Percentiles rank a stretch among this genome's conserved stretches.
Evolutionary conservation across 2,888 invertebrate genomes (phyloP).

Genomic region (Neoscelio sp.): DNA sequence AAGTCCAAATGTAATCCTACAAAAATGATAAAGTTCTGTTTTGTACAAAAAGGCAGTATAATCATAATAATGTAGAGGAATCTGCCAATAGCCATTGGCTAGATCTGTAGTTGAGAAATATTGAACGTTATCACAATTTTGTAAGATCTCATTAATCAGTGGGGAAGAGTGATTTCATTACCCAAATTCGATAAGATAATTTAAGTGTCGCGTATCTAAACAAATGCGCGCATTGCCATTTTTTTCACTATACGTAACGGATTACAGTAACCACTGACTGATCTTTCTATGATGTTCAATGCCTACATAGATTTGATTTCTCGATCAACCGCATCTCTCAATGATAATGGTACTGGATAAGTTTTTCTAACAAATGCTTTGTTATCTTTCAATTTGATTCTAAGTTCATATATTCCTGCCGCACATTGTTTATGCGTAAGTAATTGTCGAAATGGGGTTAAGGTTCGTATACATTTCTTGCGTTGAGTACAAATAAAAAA

Average conservation of each 20-base stretch:
- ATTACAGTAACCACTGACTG: background rate
- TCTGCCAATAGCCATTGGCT: conserved; percentile 70
- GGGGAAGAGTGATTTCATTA: conserved; percentile 70
- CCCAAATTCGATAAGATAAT: conserved; percentile 73
- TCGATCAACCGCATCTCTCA: background rate
- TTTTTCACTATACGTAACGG: background rate
- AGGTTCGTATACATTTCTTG: too few species aligned
- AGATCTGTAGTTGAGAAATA: conserved; percentile 67
- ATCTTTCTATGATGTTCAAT: conserved; percentile 9
- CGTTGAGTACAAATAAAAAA: too few species aligned
- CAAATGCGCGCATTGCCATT: background rate
- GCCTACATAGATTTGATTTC: background rate
- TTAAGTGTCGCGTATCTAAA: conserved; percentile 66
- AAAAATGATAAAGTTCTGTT: conserved; percentile 68
- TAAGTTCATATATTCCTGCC: too few species aligned
- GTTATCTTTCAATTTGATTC: too few species aligned
- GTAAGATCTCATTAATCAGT: conserved; percentile 61
- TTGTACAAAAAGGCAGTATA: conserved; percentile 63
- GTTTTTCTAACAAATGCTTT: background rate
- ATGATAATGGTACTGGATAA: background rate
- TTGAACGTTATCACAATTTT: conserved; percentile 61
- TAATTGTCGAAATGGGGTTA: too few species aligned
- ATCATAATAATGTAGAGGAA: conserved; percentile 53
- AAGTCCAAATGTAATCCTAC: conserved; percentile 74
- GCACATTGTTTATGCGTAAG: too few species aligned